Conservation (phyloP, 1,140 invertebrate genomes). For the Ceratosolen fusciceps region DNA sequence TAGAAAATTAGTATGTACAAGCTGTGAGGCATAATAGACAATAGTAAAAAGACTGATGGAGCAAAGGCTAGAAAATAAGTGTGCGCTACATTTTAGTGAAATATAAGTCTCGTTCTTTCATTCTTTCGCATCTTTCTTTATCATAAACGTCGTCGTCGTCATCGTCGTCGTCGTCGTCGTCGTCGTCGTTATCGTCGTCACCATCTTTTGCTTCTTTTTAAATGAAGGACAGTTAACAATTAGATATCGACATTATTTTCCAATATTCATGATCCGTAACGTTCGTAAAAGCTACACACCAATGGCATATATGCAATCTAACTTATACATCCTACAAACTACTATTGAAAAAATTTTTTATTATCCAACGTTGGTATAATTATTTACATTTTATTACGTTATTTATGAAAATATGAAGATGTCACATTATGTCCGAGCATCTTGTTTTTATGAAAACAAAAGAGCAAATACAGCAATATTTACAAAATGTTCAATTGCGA, state of each 20-base stretch:
- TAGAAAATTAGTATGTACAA: conserved; percentile 47
- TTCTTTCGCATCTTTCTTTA: too few species aligned
- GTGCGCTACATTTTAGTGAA: conserved; percentile 38
- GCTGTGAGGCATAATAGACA: conserved; percentile 37
- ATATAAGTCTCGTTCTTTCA: background rate
- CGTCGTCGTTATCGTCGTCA: too few species aligned
- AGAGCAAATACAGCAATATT: conserved; percentile 48
- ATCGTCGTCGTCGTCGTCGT: too few species aligned
- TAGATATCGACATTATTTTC: conserved; percentile 28
- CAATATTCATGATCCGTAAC: conserved; percentile 32
- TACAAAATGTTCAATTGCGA: conserved; percentile 46
- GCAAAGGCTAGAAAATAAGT: conserved; percentile 35
- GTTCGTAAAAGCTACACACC: conserved; percentile 33
- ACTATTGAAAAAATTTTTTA: conserved; percentile 45
- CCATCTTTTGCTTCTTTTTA: conserved; percentile 14
- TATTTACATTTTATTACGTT: conserved; percentile 46
- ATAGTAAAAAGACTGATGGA: conserved; percentile 33
- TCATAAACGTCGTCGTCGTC: background rate
- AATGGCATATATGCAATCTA: background rate
- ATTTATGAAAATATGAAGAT: conserved; percentile 50
- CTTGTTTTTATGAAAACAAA: conserved; percentile 41
- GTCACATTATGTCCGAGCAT: conserved; percentile 34
- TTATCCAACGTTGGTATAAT: conserved; percentile 42
- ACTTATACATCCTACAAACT: conserved; percentile 33
- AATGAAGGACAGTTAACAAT: background rate